Percentiles rank a stretch among this genome's conserved stretches.
These are phyloP conservation scores for Trachelus iudaicus DNA, from an alignment of 2,888 invertebrate genomes.

Conservation along the genomic window DNA sequence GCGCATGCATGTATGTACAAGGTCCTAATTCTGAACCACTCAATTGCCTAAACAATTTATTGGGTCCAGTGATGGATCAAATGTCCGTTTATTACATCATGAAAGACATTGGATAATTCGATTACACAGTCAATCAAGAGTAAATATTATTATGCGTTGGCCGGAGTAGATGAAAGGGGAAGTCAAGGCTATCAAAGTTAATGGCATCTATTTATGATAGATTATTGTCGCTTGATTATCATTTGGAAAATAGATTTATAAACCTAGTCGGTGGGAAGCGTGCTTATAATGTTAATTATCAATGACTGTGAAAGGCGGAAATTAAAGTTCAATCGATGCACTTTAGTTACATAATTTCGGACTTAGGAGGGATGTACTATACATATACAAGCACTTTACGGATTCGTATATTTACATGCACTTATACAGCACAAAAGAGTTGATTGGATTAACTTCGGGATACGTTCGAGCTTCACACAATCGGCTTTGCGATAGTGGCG, in stretches of 20 bases:
- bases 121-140: not conserved
- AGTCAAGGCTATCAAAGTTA: not conserved
- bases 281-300: not conserved
- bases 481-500: not conserved
- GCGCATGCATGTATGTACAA: not conserved
- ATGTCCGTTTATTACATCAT: too few relatives aligned
- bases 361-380: not conserved
- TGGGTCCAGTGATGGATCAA: too few relatives aligned
- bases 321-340: not conserved
- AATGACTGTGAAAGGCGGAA: not conserved
- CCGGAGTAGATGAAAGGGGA: not conserved
- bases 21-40: not conserved
- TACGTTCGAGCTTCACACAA: not conserved
- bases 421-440: not conserved
- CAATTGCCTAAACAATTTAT: not conserved
- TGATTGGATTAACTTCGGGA: not conserved
- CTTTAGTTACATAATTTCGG: not conserved
- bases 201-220: not conserved
- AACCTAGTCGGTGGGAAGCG: not conserved
- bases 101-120: too few relatives aligned
- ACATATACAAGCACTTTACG: not conserved
- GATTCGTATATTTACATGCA: not conserved
- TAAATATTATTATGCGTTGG: not conserved
- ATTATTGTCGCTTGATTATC: not conserved
- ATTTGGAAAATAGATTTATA: not conserved